Evolutionary conservation across 92 coral and sea anemone genomes (phyloP).

Genomic region (Galaxea fascicularis): DNA sequence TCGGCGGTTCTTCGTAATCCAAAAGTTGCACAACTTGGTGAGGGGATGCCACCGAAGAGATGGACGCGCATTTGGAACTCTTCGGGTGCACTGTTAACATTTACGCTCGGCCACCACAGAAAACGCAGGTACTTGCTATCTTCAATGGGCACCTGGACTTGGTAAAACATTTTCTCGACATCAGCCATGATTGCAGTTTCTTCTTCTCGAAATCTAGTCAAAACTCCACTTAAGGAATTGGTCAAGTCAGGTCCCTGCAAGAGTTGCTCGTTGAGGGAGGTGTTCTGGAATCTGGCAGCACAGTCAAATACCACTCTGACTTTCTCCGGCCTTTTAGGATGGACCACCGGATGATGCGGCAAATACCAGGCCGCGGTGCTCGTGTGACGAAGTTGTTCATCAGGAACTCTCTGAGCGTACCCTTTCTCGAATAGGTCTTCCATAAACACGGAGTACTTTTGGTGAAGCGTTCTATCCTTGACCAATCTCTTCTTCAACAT

Average conservation of each 20-base stretch:
- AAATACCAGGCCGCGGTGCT: slow-evolving; percentile 50
- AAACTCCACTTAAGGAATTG: slow-evolving; percentile 64
- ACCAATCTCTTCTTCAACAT: slow-evolving; percentile 55
- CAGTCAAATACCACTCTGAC: slow-evolving; percentile 71
- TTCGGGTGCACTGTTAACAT: slow-evolving; percentile 33
- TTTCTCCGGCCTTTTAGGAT: slow-evolving; percentile 44
- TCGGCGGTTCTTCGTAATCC: slow-evolving; percentile 53
- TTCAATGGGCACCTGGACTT: slow-evolving; percentile 48
- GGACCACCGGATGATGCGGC: slow-evolving; percentile 37
- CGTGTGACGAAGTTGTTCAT: slow-evolving; percentile 24
- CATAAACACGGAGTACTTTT: background rate
- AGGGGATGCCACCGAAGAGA: slow-evolving; percentile 59
- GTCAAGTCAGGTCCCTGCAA: slow-evolving; percentile 79
- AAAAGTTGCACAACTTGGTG: slow-evolving; percentile 60
- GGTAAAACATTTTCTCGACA: slow-evolving; percentile 63
- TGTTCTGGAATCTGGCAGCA: slow-evolving; percentile 50
- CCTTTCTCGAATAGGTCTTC: slow-evolving; percentile 32
- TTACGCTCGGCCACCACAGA: slow-evolving; percentile 67
- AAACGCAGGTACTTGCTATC: slow-evolving; percentile 58
- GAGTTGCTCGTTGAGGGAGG: slow-evolving; percentile 67
- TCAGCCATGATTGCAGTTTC: slow-evolving; percentile 56
- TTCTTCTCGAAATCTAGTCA: slow-evolving; percentile 57
- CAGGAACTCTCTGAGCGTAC: slow-evolving; percentile 22
- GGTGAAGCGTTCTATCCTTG: slow-evolving; percentile 42
- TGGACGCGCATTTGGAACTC: slow-evolving; percentile 68